Conservation (phyloP, 2,888 invertebrate species). For the Agrilus cyanescens region DNA sequence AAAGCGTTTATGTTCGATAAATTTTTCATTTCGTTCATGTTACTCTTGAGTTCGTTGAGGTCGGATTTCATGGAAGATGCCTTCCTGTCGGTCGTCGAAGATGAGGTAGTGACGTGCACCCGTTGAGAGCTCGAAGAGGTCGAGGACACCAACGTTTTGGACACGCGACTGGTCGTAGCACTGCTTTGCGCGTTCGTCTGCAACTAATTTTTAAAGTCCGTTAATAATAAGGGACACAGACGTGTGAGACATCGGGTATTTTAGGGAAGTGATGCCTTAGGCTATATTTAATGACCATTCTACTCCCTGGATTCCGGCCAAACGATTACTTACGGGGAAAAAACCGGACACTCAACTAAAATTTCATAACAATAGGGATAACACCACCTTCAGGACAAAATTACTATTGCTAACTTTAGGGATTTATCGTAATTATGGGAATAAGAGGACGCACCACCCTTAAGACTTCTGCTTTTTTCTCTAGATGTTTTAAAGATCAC, state of each 20-base stretch:
- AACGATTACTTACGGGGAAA: too few relatives aligned
- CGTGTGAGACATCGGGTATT: constrained; percentile 19
- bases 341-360: too few relatives aligned
- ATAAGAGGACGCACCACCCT: too few relatives aligned
- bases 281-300: constrained; percentile 11
- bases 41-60: constrained; percentile 65
- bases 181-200: constrained; percentile 46
- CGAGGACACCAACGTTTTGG: constrained; percentile 23
- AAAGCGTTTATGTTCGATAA: constrained; percentile 29
- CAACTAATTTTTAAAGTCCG: constrained; percentile 24
- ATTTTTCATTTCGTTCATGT: constrained; percentile 80
- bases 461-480: too few relatives aligned
- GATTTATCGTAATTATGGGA: too few relatives aligned
- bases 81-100: constrained; percentile 56
- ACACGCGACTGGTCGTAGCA: constrained; percentile 41
- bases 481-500: too few relatives aligned
- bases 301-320: too few relatives aligned
- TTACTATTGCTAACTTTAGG: too few relatives aligned
- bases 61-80: constrained; percentile 74
- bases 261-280: constrained; percentile 16
- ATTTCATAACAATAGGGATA: too few relatives aligned
- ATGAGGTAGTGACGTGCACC: constrained; percentile 35
- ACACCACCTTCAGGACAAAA: too few relatives aligned
- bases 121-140: constrained; percentile 40
- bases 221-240: constrained; percentile 9